Conservation (phyloP, 2,797 vertebrate genomes). For the Sarcophilus harrisii region DNA sequence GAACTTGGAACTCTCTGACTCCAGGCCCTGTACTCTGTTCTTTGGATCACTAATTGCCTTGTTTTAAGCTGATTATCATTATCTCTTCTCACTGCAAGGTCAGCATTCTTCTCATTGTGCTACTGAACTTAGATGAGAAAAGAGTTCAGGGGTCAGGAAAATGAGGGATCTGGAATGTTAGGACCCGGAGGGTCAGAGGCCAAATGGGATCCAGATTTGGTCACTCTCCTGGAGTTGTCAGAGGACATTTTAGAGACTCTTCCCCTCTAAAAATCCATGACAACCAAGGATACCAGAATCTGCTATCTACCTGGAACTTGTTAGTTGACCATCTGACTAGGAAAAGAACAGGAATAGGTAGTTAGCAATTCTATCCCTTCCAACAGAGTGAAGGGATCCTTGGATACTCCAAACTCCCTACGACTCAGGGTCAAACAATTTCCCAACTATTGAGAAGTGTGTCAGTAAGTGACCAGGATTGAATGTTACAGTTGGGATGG, state of each 20-base stretch:
- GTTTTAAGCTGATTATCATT: not conserved
- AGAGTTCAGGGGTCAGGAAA: not conserved
- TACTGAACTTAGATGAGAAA: not conserved
- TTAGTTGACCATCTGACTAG: constrained; percentile 6
- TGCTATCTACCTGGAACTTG: constrained; percentile 45
- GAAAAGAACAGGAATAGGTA: not conserved
- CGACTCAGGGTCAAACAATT: not conserved
- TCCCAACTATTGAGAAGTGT: not conserved
- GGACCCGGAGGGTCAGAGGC: not conserved
- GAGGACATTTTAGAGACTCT: not conserved
- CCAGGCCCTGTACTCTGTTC: not conserved
- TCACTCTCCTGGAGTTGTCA: not conserved
- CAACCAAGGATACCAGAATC: constrained; percentile 59
- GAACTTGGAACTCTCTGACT: not conserved
- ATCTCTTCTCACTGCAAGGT: not conserved
- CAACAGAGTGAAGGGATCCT: not conserved
- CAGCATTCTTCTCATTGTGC: not conserved
- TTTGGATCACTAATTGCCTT: not conserved
- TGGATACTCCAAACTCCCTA: not conserved
- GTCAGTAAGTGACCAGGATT: not conserved
- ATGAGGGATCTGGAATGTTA: not conserved
- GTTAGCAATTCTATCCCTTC: not conserved
- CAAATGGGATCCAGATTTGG: not conserved
- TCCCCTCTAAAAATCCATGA: constrained; percentile 6
- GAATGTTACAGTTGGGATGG: not conserved